These are phyloP conservation scores for Stichodactyla mertensii DNA, from an alignment of 64 coral and sea anemone species.

Conservation along the genomic window DNA sequence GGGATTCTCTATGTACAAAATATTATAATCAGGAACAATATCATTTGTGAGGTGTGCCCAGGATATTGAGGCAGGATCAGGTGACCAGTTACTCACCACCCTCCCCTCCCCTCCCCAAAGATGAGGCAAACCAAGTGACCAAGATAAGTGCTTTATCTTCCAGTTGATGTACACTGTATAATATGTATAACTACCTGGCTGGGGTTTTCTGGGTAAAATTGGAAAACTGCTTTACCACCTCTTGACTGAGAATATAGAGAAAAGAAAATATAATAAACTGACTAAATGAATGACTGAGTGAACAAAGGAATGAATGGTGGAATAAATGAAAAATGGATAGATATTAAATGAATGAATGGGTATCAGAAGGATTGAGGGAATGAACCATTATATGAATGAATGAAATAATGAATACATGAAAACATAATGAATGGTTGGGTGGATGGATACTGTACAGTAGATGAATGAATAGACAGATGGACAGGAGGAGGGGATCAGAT, in stretches of 20 bases:
- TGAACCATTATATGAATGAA: background rate
- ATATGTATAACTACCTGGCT: conserved; percentile 38
- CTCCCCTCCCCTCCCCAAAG: too few species aligned
- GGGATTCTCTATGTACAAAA: too few species aligned
- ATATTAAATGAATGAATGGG: background rate
- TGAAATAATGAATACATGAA: background rate
- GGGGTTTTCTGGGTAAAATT: conserved; percentile 97
- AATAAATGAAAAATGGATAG: background rate
- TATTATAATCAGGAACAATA: too few species aligned
- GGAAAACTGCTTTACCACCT: conserved; percentile 93
- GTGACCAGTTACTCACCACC: too few species aligned
- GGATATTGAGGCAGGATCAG: too few species aligned
- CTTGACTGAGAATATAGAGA: conserved; percentile 22
- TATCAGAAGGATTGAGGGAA: background rate
- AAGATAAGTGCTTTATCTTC: too few species aligned
- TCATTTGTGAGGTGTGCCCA: too few species aligned
- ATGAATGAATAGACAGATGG: background rate
- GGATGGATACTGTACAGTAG: background rate
- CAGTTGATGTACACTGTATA: too few species aligned
- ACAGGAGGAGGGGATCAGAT: background rate
- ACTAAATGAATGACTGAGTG: background rate
- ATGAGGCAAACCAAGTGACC: too few species aligned
- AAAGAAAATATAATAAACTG: background rate
- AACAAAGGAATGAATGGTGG: background rate
- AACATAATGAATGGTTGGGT: background rate